phyloP scores from a whole-genome alignment of 2,113 vertebrate genomes.

The Osmerus eperlanus region DNA sequence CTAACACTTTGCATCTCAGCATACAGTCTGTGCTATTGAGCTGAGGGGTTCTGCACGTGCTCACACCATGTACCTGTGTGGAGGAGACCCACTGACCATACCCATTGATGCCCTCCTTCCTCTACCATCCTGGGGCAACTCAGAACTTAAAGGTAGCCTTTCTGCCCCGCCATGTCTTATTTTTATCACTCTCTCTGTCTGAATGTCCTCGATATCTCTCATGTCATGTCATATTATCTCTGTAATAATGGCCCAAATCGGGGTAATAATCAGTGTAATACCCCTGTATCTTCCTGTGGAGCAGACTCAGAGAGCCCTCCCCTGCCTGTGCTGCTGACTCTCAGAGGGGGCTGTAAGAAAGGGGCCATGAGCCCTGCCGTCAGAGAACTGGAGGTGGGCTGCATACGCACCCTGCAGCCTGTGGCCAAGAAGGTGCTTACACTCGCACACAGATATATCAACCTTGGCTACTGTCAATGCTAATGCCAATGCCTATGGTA shows the following conservation, averaged over 20 bases:
- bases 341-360: slow-evolving; percentile 62
- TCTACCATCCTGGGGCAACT: neutral
- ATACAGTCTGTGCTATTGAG: slow-evolving; percentile 69
- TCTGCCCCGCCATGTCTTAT: neutral
- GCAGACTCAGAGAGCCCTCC: slow-evolving; percentile 42
- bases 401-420: slow-evolving; percentile 64
- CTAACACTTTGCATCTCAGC: slow-evolving; percentile 55
- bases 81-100: slow-evolving; percentile 73
- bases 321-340: slow-evolving; percentile 74
- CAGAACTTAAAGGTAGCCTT: slow-evolving; percentile 65
- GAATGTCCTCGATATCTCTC: neutral
- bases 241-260: neutral
- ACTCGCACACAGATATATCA: too few relatives aligned
- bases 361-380: slow-evolving; percentile 59
- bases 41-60: slow-evolving; percentile 78
- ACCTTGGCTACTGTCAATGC: neutral
- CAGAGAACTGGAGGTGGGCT: slow-evolving; percentile 81
- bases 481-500: neutral
- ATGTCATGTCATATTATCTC: neutral
- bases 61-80: slow-evolving; percentile 78
- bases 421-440: slow-evolving; percentile 77
- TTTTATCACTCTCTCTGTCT: neutral
- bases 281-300: neutral
- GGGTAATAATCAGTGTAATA: neutral
- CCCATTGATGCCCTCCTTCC: slow-evolving; percentile 75